Evolutionary conservation across 2,888 invertebrate species (phyloP), one percentile per base, ranked within the genome.

Genomic region (Hirtodrosophila alboralis): DNA sequence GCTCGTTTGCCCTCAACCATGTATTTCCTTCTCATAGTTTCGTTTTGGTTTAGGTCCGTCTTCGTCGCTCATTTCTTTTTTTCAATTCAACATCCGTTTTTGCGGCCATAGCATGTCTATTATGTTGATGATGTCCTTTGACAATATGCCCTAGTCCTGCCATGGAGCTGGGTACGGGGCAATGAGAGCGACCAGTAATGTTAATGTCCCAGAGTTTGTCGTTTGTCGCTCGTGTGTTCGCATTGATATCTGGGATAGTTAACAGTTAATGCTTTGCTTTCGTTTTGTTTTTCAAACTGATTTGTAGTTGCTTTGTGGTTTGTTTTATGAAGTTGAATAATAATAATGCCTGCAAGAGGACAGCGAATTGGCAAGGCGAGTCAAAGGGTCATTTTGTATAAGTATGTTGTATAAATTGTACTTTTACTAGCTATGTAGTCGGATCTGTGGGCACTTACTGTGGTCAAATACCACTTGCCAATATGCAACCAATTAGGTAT

Each of bases 51-150:
- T 61, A 31, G 47, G 48, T 53, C 59, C 37, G 37, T 54, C 28
- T 38, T 31, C 34, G 14, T 48, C 43, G 38, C 28, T 28, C 5
- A 16, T 10, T 10, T 9, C 23, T 56, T 58, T 68, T 63, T 68
- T 79, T 76, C 70, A 71, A 66, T 80, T 77, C 65, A 68, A 69
- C 77, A 75, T 72, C 80, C 75, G 70, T 69, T 80, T 75, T 75
- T 79, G 79, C 58, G 76, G 73, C 65, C 68, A 68, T 57, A 72
- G 62, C 75, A 72, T 66, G 75, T 79, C 71, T 67, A 78, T 78
- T 79, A 77, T 77, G 79, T 79, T 76, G 76, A 77, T 80, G 77
- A 79, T 77, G 75, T 80, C 78, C 80, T 79, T 79, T 80, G 77
- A 72, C 78, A 80, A 79, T 75, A 67, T 68, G 66, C 40, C 52